phyloP scores from a whole-genome alignment of 1,140 invertebrate species.

The Coenobita brevimanus region DNA sequence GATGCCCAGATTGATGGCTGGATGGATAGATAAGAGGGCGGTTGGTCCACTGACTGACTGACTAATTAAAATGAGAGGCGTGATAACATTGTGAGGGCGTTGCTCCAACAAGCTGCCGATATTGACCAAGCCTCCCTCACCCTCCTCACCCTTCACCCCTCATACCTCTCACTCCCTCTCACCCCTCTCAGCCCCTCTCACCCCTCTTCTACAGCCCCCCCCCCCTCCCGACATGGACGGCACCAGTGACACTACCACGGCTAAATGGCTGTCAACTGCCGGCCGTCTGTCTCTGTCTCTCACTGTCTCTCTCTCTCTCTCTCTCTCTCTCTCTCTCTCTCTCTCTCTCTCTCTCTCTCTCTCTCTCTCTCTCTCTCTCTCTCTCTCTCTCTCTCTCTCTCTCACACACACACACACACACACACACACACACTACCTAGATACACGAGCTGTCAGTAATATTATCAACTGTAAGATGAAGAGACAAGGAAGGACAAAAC shows the following conservation, averaged over 20 bases:
- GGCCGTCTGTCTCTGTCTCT: conserved; percentile 37
- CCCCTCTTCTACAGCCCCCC: too few species aligned
- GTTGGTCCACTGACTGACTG: conserved; percentile 49
- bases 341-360: background rate
- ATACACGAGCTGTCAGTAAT: too few species aligned
- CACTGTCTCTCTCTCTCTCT: conserved; percentile 27
- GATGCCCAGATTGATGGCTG: conserved; percentile 34
- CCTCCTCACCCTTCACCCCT: too few species aligned
- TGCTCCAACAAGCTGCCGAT: conserved; percentile 24
- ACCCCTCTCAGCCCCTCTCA: too few species aligned
- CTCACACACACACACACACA: background rate
- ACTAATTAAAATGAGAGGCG: conserved; percentile 57
- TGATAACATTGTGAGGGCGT: conserved; percentile 43
- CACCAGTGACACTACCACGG: background rate
- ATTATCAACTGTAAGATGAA: too few species aligned
- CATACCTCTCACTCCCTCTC: too few species aligned
- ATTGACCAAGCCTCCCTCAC: conserved; percentile 19
- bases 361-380: background rate
- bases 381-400: background rate
- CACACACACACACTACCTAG: background rate
- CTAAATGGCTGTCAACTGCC: conserved; percentile 43
- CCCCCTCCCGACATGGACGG: background rate
- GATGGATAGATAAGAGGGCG: conserved; percentile 35
- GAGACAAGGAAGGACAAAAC: too few species aligned
- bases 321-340: conserved; percentile 35